A percentile compares a stretch with the other conserved stretches of the same genome.
These are phyloP conservation scores for Eilema griseolum DNA, from an alignment of 2,888 invertebrate genomes.

Conservation along the genomic window DNA sequence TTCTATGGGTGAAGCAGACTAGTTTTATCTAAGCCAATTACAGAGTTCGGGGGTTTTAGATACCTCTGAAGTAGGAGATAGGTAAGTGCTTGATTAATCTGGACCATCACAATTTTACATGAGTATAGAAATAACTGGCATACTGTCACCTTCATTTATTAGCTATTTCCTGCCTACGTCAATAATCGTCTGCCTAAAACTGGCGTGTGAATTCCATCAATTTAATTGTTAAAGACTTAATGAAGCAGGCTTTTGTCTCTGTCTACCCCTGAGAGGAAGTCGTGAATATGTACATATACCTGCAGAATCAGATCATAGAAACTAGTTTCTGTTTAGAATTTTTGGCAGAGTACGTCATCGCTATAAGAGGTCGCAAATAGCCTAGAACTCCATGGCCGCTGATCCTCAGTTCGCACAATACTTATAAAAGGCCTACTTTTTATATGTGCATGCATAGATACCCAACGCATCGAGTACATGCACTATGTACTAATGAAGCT, in stretches of 20 bases:
- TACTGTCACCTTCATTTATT: no score
- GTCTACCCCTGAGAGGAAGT: background rate
- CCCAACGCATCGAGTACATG: background rate
- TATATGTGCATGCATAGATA: no score
- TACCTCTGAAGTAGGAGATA: no score
- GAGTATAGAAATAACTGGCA: no score
- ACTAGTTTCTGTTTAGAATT: background rate
- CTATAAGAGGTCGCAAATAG: background rate
- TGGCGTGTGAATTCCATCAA: no score
- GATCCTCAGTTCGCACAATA: background rate
- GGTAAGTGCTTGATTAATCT: no score
- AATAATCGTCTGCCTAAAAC: no score
- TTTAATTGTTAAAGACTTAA: no score
- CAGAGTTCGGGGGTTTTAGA: background rate
- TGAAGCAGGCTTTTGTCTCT: background rate
- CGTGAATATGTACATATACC: background rate
- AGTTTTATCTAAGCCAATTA: background rate
- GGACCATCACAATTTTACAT: no score
- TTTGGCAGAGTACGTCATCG: conserved; percentile 1
- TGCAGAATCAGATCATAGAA: background rate
- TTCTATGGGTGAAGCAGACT: background rate
- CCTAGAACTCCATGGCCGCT: background rate
- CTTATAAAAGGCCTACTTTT: background rate
- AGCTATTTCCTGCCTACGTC: no score
- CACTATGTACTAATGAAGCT: background rate